Conservation (phyloP, 2,888 invertebrate genomes). For the Augochlorella aurata region DNA sequence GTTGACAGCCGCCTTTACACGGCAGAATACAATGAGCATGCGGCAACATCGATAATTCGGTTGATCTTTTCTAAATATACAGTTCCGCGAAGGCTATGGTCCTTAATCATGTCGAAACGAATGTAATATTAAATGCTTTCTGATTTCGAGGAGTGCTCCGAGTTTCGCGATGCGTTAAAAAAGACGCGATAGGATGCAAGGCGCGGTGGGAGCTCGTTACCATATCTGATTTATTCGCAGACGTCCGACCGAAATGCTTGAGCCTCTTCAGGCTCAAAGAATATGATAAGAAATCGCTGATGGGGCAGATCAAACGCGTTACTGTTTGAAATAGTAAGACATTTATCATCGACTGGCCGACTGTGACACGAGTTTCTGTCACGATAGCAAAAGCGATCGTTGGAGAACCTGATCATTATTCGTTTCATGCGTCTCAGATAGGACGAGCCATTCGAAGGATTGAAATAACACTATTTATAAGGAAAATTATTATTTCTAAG, state of each 20-base stretch:
- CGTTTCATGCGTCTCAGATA: too few species aligned
- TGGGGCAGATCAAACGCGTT: slow-evolving; percentile 23
- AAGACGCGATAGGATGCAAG: slow-evolving; percentile 19
- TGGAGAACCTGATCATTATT: background rate
- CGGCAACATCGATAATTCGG: slow-evolving; percentile 1
- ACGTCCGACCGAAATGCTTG: slow-evolving; percentile 33
- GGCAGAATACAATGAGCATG: background rate
- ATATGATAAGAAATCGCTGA: slow-evolving; percentile 25
- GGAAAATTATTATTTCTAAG: too few species aligned
- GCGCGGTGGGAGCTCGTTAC: slow-evolving; percentile 37
- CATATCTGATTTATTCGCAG: slow-evolving; percentile 57
- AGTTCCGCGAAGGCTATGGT: background rate
- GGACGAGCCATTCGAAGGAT: too few species aligned
- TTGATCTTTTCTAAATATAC: background rate
- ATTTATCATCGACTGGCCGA: slow-evolving; percentile 10
- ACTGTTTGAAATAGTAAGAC: background rate
- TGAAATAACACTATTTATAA: too few species aligned
- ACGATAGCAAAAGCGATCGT: background rate
- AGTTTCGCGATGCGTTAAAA: slow-evolving; percentile 12
- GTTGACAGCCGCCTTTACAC: background rate
- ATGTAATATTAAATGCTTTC: background rate
- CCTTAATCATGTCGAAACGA: background rate
- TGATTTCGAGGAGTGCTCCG: background rate
- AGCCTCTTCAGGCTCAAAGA: slow-evolving; percentile 40
- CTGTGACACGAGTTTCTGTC: background rate